Conservation (phyloP, 2,797 vertebrate species). For the Chromis chromis region DNA sequence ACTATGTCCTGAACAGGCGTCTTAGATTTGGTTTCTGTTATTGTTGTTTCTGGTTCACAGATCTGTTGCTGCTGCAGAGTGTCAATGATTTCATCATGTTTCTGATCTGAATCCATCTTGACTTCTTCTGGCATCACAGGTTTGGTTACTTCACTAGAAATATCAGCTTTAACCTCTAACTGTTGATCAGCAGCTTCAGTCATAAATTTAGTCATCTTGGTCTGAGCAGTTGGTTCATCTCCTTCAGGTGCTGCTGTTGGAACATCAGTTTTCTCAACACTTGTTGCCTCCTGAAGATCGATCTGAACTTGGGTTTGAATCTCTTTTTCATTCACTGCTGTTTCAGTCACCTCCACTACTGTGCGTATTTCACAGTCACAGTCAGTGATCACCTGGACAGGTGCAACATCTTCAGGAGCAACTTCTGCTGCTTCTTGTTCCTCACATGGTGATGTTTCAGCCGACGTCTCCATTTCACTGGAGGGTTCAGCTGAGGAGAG, state of each 20-base stretch:
- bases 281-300: slow-evolving; percentile 62
- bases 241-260: slow-evolving; percentile 5
- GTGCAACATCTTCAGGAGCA: slow-evolving; percentile 13
- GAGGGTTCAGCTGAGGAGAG: slow-evolving; percentile 10
- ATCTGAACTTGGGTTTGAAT: slow-evolving; percentile 63
- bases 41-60: slow-evolving; percentile 10
- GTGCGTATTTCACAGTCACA: slow-evolving; percentile 50
- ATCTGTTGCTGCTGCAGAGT: slow-evolving; percentile 18
- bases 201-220: neutral
- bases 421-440: slow-evolving; percentile 14
- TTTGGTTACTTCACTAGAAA: slow-evolving; percentile 17
- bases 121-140: slow-evolving; percentile 11
- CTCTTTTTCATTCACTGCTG: slow-evolving; percentile 46
- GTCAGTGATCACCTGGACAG: slow-evolving; percentile 55
- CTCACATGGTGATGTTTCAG: neutral
- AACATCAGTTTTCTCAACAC: neutral
- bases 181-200: slow-evolving; percentile 16
- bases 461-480: slow-evolving; percentile 17
- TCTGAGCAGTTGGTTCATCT: slow-evolving; percentile 22
- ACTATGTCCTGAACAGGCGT: slow-evolving; percentile 39
- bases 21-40: slow-evolving; percentile 32
- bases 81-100: slow-evolving; percentile 23
- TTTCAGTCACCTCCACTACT: slow-evolving; percentile 62
- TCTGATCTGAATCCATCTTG: slow-evolving; percentile 15
- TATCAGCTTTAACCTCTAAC: slow-evolving; percentile 35